Evolutionary conservation across 2,797 vertebrate genomes (phyloP).

Genomic region (Lophotriccus pileatus): DNA sequence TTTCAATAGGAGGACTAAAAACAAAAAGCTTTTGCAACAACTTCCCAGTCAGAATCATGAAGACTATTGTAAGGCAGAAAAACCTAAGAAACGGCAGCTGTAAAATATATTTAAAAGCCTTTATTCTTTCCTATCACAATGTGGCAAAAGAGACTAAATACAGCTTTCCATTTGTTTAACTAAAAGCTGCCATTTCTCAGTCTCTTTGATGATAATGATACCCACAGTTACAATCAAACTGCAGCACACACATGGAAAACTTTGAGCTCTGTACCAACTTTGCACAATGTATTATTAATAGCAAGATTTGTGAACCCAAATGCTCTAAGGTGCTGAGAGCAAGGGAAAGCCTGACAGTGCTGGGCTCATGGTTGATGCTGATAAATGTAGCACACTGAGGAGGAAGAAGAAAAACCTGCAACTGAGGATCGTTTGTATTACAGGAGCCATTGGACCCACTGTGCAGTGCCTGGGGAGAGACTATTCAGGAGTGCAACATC

Average conservation of each 20-base stretch:
- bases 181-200: slow-evolving; percentile 74
- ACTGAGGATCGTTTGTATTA: neutral
- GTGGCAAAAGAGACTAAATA: slow-evolving; percentile 72
- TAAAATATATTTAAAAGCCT: slow-evolving; percentile 64
- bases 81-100: slow-evolving; percentile 62
- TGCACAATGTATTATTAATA: slow-evolving; percentile 44
- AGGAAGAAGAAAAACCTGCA: neutral
- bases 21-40: slow-evolving; percentile 56
- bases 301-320: neutral
- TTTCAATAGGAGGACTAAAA: slow-evolving; percentile 62
- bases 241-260: slow-evolving; percentile 11
- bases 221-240: slow-evolving; percentile 63
- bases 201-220: slow-evolving; percentile 68
- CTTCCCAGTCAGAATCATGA: slow-evolving; percentile 48
- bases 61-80: slow-evolving; percentile 64
- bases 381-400: neutral
- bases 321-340: slow-evolving; percentile 28
- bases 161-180: slow-evolving; percentile 76
- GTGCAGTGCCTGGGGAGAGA: neutral
- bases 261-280: slow-evolving; percentile 53
- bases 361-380: neutral
- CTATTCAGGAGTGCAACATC: neutral
- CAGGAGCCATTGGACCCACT: neutral
- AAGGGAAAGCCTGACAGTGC: slow-evolving; percentile 18
- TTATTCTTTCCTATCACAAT: slow-evolving; percentile 74